Evolutionary conservation across 1,140 invertebrate genomes (phyloP).

Genomic region (Drosophila oshimai): DNA sequence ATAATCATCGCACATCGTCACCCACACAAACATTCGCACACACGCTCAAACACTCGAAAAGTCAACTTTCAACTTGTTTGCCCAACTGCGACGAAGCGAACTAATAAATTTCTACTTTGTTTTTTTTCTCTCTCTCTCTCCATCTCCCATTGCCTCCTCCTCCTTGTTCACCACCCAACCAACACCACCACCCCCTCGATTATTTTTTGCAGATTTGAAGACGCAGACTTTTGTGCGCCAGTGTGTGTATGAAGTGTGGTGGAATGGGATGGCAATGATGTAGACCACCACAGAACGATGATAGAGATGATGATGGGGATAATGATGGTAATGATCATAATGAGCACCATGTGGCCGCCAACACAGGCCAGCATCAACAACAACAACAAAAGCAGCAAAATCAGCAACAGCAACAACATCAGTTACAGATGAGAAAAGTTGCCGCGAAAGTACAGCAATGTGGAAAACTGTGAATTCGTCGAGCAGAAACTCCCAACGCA

Average conservation of each 20-base stretch:
- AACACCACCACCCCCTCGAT: constrained; percentile 40
- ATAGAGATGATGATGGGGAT: constrained; percentile 38
- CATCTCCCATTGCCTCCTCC: constrained; percentile 1
- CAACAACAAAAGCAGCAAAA: constrained; percentile 21
- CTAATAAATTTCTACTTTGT: constrained; percentile 78
- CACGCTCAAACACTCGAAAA: constrained; percentile 33
- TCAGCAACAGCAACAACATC: constrained; percentile 17
- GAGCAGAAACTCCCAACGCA: constrained; percentile 78
- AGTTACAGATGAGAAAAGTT: constrained; percentile 47
- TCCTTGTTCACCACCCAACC: not conserved
- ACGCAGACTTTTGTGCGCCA: constrained; percentile 27
- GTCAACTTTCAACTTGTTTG: constrained; percentile 73
- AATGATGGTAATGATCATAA: constrained; percentile 39
- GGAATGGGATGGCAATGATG: constrained; percentile 47
- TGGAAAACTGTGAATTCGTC: constrained; percentile 79
- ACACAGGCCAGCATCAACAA: constrained; percentile 16
- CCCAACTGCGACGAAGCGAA: constrained; percentile 75
- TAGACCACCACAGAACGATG: constrained; percentile 46
- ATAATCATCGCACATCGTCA: constrained; percentile 36
- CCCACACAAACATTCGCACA: constrained; percentile 12
- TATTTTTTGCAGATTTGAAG: constrained; percentile 69
- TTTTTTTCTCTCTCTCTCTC: constrained; percentile 22
- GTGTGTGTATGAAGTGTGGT: constrained; percentile 52
- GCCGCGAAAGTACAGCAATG: constrained; percentile 75
- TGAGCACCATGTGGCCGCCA: constrained; percentile 27